A percentile compares a stretch with the other conserved stretches of the same genome.
phyloP scores from a whole-genome alignment of 2,113 vertebrate genomes.

The Sisor rabdophorus region DNA sequence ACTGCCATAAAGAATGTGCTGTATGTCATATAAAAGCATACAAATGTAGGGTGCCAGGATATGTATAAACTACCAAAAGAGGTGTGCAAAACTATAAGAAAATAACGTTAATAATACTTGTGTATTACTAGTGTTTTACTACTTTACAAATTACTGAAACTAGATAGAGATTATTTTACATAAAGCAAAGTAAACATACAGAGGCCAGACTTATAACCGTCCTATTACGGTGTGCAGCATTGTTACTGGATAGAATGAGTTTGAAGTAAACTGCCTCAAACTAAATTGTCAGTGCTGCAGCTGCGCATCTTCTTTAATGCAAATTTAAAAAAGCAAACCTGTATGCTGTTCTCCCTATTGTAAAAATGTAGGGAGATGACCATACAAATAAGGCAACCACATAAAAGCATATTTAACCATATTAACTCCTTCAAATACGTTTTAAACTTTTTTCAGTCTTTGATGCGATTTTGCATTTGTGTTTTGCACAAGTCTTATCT shows the following conservation, averaged over 20 bases:
- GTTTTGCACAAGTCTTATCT: not conserved
- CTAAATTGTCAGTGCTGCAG: not conserved
- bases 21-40: not conserved
- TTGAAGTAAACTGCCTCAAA: not conserved
- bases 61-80: not conserved
- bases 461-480: not conserved
- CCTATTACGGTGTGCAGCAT: not conserved
- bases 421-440: not conserved
- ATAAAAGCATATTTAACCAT: not conserved
- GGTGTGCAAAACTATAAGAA: not conserved
- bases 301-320: not conserved
- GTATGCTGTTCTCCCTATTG: not conserved
- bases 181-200: not conserved
- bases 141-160: constrained; percentile 15
- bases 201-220: not conserved
- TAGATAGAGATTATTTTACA: constrained; percentile 6
- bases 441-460: not conserved
- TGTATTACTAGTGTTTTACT: not conserved
- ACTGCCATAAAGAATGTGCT: no score
- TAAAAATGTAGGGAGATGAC: not conserved
- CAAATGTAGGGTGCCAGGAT: not conserved
- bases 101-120: no score
- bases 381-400: constrained; percentile 13
- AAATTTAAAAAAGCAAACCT: not conserved
- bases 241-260: not conserved